phyloP scores from a whole-genome alignment of 1,140 invertebrate genomes.

The Camponotus pennsylvanicus region DNA sequence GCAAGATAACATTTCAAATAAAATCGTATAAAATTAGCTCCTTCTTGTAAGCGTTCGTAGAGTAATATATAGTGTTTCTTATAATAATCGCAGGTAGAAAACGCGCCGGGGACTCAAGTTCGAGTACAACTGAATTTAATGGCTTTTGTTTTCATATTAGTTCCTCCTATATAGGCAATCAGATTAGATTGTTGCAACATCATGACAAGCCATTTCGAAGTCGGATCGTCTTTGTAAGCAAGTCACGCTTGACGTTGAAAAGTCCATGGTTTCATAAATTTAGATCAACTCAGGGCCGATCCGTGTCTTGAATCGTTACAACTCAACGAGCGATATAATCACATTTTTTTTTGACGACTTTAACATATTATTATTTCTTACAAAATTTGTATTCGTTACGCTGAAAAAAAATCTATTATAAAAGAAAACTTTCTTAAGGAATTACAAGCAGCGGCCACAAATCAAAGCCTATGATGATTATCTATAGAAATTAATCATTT shows the following conservation, averaged over 20 bases:
- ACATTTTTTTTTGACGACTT: background rate
- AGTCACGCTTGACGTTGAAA: slow-evolving; percentile 60
- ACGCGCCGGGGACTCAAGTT: background rate
- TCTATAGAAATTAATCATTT: background rate
- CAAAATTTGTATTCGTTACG: background rate
- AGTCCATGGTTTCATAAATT: slow-evolving; percentile 46
- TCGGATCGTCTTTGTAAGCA: slow-evolving; percentile 21
- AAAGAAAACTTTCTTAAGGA: background rate
- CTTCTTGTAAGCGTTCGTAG: background rate
- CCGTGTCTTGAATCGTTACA: slow-evolving; percentile 40
- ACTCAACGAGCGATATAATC: slow-evolving; percentile 30
- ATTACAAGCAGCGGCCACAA: background rate
- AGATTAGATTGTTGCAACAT: background rate
- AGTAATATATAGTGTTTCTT: background rate
- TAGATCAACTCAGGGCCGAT: slow-evolving; percentile 1
- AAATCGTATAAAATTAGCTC: background rate
- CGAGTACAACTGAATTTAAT: background rate
- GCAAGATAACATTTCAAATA: background rate
- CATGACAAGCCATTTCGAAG: slow-evolving; percentile 8
- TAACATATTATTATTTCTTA: background rate
- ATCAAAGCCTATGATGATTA: background rate
- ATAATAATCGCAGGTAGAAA: background rate
- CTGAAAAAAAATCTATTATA: background rate
- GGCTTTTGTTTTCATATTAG: background rate
- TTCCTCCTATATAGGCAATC: background rate